These are phyloP conservation scores for Ophiothrix spiculata DNA, from an alignment of 35 echinoderm and acorn worm species.

Conservation along the genomic window DNA sequence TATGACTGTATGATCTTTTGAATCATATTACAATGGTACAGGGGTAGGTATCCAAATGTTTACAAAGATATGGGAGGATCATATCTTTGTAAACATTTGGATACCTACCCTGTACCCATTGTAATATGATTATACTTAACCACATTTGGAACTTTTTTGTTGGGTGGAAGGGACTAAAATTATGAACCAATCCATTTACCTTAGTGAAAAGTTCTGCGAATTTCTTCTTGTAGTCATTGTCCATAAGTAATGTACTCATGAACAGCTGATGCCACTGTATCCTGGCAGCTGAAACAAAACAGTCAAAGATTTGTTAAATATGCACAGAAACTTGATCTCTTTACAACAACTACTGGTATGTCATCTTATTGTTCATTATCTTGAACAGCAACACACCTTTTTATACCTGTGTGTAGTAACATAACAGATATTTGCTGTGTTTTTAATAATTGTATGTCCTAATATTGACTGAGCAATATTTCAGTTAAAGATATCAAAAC, in stretches of 20 bases:
- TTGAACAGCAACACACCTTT: neutral
- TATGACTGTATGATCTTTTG: too few relatives aligned
- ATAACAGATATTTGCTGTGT: too few relatives aligned
- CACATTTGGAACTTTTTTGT: neutral
- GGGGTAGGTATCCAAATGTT: too few relatives aligned
- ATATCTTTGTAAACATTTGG: too few relatives aligned
- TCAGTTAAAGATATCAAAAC: too few relatives aligned
- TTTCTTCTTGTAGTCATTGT: constrained; percentile 87
- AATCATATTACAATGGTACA: too few relatives aligned
- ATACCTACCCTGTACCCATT: too few relatives aligned
- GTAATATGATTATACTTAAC: neutral
- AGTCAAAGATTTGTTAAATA: neutral
- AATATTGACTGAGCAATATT: too few relatives aligned
- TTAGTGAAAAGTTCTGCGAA: constrained; percentile 89
- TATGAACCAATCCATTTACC: constrained; percentile 33
- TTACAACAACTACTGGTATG: neutral
- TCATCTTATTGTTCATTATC: neutral
- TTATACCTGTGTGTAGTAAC: too few relatives aligned
- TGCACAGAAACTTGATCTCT: neutral
- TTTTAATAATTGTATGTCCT: neutral
- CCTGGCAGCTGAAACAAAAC: constrained; percentile 88
- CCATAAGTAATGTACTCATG: constrained; percentile 90
- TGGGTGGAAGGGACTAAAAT: neutral
- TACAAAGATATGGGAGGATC: too few relatives aligned
- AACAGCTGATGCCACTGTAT: constrained; percentile 96